Percentiles rank a stretch among this genome's conserved stretches.
These are phyloP conservation scores for Phyto melanocephala DNA, from an alignment of 2,888 invertebrate species.

Conservation along the genomic window DNA sequence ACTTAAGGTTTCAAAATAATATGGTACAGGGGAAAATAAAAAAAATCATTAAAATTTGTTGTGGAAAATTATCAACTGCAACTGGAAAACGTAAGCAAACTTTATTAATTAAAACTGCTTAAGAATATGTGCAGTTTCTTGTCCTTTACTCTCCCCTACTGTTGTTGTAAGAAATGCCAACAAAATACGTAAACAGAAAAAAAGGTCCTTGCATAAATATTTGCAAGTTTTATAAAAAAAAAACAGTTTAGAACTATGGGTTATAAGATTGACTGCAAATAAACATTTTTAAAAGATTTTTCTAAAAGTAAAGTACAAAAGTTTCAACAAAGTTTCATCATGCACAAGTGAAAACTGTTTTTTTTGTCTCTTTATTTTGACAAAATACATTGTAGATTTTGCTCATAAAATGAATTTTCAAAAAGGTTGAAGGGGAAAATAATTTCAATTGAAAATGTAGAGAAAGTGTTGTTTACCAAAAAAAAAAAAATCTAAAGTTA, in stretches of 20 bases:
- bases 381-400: neutral
- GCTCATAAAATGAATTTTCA: neutral
- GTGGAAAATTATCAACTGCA: neutral
- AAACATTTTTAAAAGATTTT: constrained; percentile 31
- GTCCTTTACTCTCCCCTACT: neutral
- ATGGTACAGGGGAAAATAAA: no score
- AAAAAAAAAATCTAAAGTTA: neutral
- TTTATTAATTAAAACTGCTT: constrained; percentile 62
- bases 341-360: constrained; percentile 15
- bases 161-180: neutral
- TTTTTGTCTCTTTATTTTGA: neutral
- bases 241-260: neutral
- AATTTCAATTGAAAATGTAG: constrained; percentile 23
- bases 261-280: constrained; percentile 31
- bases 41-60: neutral
- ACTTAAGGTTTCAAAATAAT: no score
- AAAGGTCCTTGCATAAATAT: constrained; percentile 15
- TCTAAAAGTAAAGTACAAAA: neutral
- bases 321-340: constrained; percentile 23
- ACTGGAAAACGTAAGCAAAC: constrained; percentile 27
- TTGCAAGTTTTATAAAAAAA: neutral
- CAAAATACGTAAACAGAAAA: neutral
- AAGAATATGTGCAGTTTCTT: constrained; percentile 20
- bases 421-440: constrained; percentile 28
- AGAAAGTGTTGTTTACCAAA: neutral